A percentile compares a stretch with the other conserved stretches of the same genome.
phyloP scores from a whole-genome alignment of 2,113 vertebrate genomes.

The Ramphastos sulfuratus region DNA sequence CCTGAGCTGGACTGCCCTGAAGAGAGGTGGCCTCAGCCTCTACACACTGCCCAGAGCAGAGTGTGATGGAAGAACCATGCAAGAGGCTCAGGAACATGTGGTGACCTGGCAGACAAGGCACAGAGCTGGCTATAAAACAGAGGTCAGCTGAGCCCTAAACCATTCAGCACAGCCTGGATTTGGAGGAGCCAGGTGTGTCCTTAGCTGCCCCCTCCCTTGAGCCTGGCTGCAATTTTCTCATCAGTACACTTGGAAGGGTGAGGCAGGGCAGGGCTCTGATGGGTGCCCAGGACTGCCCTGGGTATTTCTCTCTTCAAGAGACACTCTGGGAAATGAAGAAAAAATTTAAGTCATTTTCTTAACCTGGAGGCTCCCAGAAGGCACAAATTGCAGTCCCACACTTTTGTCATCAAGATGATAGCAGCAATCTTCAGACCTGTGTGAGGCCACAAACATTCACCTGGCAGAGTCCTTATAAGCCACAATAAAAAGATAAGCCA shows the following conservation, averaged over 20 bases:
- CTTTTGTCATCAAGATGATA: conserved; percentile 71
- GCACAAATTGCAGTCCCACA: conserved; percentile 33
- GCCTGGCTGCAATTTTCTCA: neutral
- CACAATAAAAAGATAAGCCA: neutral
- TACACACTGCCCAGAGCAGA: accelerated
- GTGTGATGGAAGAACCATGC: neutral
- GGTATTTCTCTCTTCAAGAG: neutral
- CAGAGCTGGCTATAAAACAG: neutral
- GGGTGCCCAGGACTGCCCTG: neutral
- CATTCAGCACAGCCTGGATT: neutral
- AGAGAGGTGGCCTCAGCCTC: neutral
- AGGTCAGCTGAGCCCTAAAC: neutral
- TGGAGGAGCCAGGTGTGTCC: neutral
- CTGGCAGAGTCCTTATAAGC: neutral
- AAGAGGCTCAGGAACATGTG: neutral
- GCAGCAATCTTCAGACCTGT: conserved; percentile 50
- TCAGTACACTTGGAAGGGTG: neutral
- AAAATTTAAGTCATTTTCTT: conserved; percentile 51
- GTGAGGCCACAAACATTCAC: conserved; percentile 58
- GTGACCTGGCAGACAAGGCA: neutral
- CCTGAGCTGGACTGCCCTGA: neutral
- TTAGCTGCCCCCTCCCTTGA: neutral
- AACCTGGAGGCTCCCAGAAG: conserved; percentile 21
- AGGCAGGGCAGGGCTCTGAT: neutral
- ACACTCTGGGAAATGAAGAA: neutral